Percentiles rank a stretch among this genome's conserved stretches.
Evolutionary conservation across 2,888 invertebrate species (phyloP).

Genomic region (Zootermopsis nevadensis): DNA sequence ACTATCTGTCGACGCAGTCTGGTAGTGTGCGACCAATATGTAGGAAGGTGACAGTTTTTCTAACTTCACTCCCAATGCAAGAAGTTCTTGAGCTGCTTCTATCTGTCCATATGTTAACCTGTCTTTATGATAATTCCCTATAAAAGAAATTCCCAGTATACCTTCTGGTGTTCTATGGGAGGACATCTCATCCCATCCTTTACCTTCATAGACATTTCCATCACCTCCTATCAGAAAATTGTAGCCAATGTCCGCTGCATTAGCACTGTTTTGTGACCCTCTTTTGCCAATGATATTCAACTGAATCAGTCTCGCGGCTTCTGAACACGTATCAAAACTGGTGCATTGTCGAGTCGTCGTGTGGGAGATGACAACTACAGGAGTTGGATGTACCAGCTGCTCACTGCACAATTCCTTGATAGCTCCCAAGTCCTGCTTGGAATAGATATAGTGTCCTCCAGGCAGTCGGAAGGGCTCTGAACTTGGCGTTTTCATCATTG

Average conservation of each 20-base stretch:
- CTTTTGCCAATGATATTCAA: constrained; percentile 74
- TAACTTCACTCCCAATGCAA: constrained; percentile 63
- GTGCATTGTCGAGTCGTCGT: constrained; percentile 73
- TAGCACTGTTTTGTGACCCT: constrained; percentile 62
- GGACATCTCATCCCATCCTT: constrained; percentile 74
- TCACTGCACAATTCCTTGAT: neutral
- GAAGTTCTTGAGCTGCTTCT: constrained; percentile 62
- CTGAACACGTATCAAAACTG: constrained; percentile 63
- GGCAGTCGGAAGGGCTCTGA: neutral
- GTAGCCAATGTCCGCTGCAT: constrained; percentile 74
- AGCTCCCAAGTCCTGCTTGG: constrained; percentile 29
- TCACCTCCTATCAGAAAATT: constrained; percentile 86
- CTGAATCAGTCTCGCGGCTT: constrained; percentile 68
- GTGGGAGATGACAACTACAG: constrained; percentile 60
- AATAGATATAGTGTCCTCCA: constrained; percentile 3
- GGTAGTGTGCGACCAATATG: constrained; percentile 67
- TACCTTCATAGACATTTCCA: constrained; percentile 77
- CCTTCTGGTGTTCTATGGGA: constrained; percentile 8
- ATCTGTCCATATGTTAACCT: constrained; percentile 63
- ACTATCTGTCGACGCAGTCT: constrained; percentile 64
- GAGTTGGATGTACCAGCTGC: constrained; percentile 27
- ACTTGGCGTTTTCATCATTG: too few relatives aligned
- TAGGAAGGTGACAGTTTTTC: constrained; percentile 64
- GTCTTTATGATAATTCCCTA: constrained; percentile 65
- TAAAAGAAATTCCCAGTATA: constrained; percentile 64